phyloP scores from a whole-genome alignment of 2,113 vertebrate species.

The Prionailurus viverrinus region DNA sequence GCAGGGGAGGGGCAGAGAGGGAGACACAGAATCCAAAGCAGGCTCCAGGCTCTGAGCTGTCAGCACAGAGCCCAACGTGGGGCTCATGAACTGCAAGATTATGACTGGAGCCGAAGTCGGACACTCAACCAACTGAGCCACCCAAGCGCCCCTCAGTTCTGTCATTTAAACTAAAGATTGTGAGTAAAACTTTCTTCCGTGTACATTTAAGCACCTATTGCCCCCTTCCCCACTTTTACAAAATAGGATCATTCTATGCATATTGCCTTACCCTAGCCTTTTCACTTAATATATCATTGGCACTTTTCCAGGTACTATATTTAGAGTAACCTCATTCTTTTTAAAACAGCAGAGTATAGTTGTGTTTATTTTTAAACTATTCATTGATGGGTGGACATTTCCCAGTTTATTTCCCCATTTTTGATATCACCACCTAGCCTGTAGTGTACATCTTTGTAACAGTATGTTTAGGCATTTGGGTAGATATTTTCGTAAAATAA shows the following conservation, averaged over 20 bases:
- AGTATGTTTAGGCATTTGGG: slow-evolving; percentile 47
- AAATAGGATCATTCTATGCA: not conserved
- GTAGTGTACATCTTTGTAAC: slow-evolving; percentile 28
- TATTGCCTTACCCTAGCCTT: not conserved
- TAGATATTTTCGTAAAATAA: slow-evolving; percentile 54
- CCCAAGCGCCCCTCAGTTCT: not conserved
- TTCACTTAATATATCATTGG: not conserved
- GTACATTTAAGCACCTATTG: not conserved
- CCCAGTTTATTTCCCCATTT: slow-evolving; percentile 37
- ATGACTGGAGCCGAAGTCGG: not conserved
- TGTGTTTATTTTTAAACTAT: slow-evolving; percentile 30
- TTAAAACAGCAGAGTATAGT: not conserved
- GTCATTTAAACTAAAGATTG: not conserved
- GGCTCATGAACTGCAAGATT: not conserved
- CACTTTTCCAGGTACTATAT: not conserved
- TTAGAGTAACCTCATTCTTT: slow-evolving; percentile 11
- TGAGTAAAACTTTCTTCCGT: not conserved
- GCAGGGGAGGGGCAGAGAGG: not conserved
- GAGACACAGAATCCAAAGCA: not conserved
- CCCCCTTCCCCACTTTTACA: not conserved
- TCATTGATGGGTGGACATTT: not conserved
- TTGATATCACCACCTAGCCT: not conserved
- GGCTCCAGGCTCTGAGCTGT: not conserved
- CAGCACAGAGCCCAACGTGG: not conserved
- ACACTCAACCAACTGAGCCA: not conserved